Base-by-base conservation (phyloP, 2,113 vertebrate species). In the Corythaixoides concolor region DNA sequence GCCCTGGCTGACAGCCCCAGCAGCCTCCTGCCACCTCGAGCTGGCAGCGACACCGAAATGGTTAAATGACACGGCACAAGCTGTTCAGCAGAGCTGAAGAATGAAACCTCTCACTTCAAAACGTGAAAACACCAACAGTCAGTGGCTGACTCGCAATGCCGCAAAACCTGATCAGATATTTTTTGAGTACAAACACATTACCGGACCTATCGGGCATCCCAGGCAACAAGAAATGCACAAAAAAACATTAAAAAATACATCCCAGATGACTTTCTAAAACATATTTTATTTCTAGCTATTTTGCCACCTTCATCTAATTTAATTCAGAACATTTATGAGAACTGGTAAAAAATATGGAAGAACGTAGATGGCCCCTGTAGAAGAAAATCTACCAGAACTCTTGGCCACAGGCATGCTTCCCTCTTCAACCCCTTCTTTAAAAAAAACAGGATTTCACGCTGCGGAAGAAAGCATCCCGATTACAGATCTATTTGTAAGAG, bases 401-500 rank as follows among this genome's bases (percentile, higher is more conserved):
- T 37, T 52, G 68, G 79, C 60, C 45, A 81, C 22, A 75, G 50
- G 49, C 75, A 90, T 0, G 0, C 6, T 78, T 77, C 16, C 28
- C 47, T 74, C 53, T 24, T 58, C 27, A 43, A 4, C 6, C 24
- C 3, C 12, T 59, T 56, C 26, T 72, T 68, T 33, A 24, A 66
- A 93, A 93, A 32, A 72, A 49, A 64, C 41, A 73, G 32, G 59
- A 86, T 95, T 93, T 92, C 53, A 93, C 1, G 9, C 69, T 72
- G 58, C 0, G 2, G 83, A 90, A 93, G 89, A 93, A 75, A 95
- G 90, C 77, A 84, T 94, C 93, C 39, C 0, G 3, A 94, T 94
- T 96, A 87, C 83, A 84, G 83, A 94, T 68, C 84, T 87, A 89
- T 82, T 47, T 93, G 95, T 95, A 96, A 96, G 28, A 94, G 73